These are phyloP conservation scores for Lepidurus apus DNA, from an alignment of 1,140 invertebrate genomes.

Conservation along the genomic window DNA sequence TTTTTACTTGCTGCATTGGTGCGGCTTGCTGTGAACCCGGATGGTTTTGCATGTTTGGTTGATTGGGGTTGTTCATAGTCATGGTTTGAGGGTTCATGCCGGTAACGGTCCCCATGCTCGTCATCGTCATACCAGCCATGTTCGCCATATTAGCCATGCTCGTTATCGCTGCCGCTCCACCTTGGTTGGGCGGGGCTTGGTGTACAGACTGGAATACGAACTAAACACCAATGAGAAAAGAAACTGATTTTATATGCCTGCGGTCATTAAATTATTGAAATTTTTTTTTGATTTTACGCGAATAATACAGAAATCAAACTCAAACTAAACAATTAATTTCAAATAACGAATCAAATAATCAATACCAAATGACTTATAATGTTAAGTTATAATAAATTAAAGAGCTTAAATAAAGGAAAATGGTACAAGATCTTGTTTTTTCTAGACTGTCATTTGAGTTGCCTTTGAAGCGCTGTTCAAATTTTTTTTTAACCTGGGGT, in stretches of 20 bases:
- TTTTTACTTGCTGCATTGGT: constrained; percentile 39
- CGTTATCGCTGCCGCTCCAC: constrained; percentile 24
- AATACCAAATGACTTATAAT: too few relatives aligned
- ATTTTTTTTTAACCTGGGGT: neutral
- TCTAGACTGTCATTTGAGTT: too few relatives aligned
- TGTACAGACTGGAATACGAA: constrained; percentile 32
- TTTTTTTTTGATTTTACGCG: too few relatives aligned
- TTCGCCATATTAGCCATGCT: constrained; percentile 28
- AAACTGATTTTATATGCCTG: too few relatives aligned
- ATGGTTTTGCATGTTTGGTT: constrained; percentile 34
- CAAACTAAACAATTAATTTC: too few relatives aligned
- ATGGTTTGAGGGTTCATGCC: constrained; percentile 1
- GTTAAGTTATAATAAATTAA: too few relatives aligned
- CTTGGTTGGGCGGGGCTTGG: constrained; percentile 28
- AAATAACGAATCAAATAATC: too few relatives aligned
- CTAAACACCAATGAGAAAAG: neutral
- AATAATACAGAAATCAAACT: too few relatives aligned
- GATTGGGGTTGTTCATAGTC: constrained; percentile 26
- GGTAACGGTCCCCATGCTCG: constrained; percentile 27
- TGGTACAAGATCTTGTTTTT: too few relatives aligned
- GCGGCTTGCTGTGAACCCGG: constrained; percentile 36
- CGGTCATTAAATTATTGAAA: too few relatives aligned
- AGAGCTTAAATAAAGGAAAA: too few relatives aligned
- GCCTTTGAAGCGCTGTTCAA: too few relatives aligned
- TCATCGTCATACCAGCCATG: constrained; percentile 32